Percentiles rank a stretch among this genome's conserved stretches.
These are phyloP conservation scores for Fratercula arctica DNA, from an alignment of 2,797 vertebrate genomes.

Conservation along the genomic window DNA sequence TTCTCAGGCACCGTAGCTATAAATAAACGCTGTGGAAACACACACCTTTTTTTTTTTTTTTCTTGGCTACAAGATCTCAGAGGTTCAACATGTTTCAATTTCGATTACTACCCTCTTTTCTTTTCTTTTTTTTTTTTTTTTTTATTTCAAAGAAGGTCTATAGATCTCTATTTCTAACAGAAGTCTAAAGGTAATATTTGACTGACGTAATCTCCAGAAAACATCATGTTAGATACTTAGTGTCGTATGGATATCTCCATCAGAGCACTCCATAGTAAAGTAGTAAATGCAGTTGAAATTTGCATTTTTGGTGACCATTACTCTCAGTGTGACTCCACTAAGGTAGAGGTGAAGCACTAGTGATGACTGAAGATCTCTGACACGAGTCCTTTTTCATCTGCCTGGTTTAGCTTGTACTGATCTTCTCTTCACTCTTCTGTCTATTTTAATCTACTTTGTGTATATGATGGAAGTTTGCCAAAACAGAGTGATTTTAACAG, in stretches of 20 bases:
- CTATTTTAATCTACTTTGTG: neutral
- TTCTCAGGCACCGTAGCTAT: neutral
- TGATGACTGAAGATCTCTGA: neutral
- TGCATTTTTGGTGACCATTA: neutral
- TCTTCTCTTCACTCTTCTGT: neutral
- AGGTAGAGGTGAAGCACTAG: neutral
- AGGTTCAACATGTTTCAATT: neutral
- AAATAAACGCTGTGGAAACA: neutral
- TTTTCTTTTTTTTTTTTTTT: neutral
- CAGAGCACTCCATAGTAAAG: neutral
- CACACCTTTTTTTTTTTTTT: neutral
- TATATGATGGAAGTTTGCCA: neutral
- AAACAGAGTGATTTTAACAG: neutral
- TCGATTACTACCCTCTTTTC: neutral
- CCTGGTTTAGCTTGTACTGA: neutral
- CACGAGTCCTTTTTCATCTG: neutral
- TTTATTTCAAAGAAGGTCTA: neutral
- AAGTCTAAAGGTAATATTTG: neutral
- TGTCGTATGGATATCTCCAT: neutral
- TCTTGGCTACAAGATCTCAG: neutral
- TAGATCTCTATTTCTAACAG: neutral
- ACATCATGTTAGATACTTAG: neutral
- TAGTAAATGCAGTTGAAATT: neutral
- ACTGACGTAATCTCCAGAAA: neutral
- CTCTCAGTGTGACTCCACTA: neutral